Conservation (phyloP, 2,888 invertebrate genomes). For the Cheilosia variabilis region DNA sequence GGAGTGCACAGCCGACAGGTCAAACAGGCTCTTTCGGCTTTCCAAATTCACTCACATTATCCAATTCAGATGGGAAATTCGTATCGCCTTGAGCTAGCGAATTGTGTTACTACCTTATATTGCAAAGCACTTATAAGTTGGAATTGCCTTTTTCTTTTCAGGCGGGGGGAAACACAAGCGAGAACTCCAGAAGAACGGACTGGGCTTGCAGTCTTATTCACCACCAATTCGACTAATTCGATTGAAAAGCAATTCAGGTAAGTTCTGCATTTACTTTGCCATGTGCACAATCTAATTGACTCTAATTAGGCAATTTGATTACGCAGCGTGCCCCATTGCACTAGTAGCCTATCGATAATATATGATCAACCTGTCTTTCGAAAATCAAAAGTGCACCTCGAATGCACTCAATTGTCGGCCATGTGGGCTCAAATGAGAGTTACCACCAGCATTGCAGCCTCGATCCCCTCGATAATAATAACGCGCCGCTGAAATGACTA, state of each 20-base stretch:
- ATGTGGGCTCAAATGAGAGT: constrained; percentile 45
- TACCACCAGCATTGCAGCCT: constrained; percentile 64
- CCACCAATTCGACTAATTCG: constrained; percentile 25
- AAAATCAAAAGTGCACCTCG: constrained; percentile 70
- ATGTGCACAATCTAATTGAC: constrained; percentile 71
- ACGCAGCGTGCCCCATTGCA: constrained; percentile 59
- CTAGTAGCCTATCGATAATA: constrained; percentile 46
- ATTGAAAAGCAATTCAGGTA: constrained; percentile 61
- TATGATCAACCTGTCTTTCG: constrained; percentile 56
- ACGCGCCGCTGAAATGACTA: constrained; percentile 18
- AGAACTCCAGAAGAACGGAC: constrained; percentile 30
- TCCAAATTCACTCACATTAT: no score
- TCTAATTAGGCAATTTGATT: constrained; percentile 74
- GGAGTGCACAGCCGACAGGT: no score
- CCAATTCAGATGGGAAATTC: background rate
- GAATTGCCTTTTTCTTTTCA: constrained; percentile 48
- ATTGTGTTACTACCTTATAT: constrained; percentile 7
- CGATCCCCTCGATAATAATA: constrained; percentile 64
- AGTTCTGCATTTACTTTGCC: constrained; percentile 63
- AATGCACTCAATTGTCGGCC: constrained; percentile 57
- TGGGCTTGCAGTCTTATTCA: constrained; percentile 15
- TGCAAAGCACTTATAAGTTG: constrained; percentile 1
- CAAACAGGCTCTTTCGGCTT: no score
- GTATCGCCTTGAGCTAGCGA: constrained; percentile 26
- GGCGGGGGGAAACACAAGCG: constrained; percentile 10